Conservation (phyloP, 2,797 vertebrate genomes). For the Anableps anableps region DNA sequence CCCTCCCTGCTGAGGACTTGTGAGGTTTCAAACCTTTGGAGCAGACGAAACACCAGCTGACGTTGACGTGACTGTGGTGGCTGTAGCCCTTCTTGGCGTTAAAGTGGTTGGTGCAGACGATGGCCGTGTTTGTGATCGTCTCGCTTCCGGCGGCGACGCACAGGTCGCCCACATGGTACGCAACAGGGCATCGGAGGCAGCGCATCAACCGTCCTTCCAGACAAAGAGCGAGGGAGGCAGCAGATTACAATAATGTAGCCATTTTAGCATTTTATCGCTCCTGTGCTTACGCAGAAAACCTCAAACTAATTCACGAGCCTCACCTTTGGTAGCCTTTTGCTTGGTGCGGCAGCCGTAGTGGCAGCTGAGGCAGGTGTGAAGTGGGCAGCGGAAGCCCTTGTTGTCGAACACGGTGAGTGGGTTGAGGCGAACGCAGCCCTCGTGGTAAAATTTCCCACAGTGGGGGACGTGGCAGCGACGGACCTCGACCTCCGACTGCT, state of each 20-base stretch:
- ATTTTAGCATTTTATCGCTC: not conserved
- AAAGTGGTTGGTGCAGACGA: slow-evolving; percentile 95
- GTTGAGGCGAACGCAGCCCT: slow-evolving; percentile 88
- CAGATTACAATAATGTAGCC: not conserved
- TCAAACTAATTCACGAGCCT: not conserved
- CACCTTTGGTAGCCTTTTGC: slow-evolving; percentile 90
- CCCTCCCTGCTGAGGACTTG: too few relatives aligned
- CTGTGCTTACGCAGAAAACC: not conserved
- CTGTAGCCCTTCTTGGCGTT: slow-evolving; percentile 91
- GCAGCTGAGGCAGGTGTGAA: slow-evolving; percentile 96
- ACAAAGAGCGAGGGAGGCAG: not conserved
- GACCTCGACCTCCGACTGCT: slow-evolving; percentile 86
- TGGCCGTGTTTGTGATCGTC: slow-evolving; percentile 87
- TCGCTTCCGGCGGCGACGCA: slow-evolving; percentile 94
- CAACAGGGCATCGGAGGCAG: slow-evolving; percentile 93
- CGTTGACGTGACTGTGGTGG: slow-evolving; percentile 96
- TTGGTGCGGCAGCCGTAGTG: slow-evolving; percentile 86
- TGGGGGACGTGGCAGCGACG: slow-evolving; percentile 90
- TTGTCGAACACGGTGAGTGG: slow-evolving; percentile 91
- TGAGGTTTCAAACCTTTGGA: slow-evolving; percentile 88
- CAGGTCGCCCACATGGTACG: slow-evolving; percentile 91
- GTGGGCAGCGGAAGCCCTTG: slow-evolving; percentile 94
- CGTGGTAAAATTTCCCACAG: slow-evolving; percentile 97
- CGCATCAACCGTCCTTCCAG: slow-evolving; percentile 90
- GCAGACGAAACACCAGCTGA: slow-evolving; percentile 99